A percentile compares a stretch with the other conserved stretches of the same genome.
These are phyloP conservation scores for Pterostichus niger DNA, from an alignment of 2,888 invertebrate species.

Conservation along the genomic window DNA sequence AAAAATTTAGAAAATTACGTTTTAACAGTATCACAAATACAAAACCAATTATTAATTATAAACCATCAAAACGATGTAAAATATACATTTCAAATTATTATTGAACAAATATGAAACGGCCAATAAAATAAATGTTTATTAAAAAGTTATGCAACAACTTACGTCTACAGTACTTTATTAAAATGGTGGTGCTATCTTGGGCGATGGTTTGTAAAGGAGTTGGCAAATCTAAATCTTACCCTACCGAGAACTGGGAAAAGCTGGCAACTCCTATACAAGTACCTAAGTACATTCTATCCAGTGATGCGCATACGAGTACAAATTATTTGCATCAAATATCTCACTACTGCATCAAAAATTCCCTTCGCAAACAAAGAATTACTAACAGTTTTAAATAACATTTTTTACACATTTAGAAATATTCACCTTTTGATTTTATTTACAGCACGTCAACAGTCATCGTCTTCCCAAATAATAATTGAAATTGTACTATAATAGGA, in stretches of 20 bases:
- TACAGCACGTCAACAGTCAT: too few species aligned
- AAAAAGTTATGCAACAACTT: constrained; percentile 53
- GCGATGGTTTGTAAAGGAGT: constrained; percentile 51
- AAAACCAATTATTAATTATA: constrained; percentile 15
- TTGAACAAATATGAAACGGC: constrained; percentile 13
- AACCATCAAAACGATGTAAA: constrained; percentile 35
- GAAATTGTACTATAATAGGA: too few species aligned
- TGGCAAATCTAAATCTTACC: constrained; percentile 42
- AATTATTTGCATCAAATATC: constrained; percentile 23
- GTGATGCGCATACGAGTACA: constrained; percentile 33
- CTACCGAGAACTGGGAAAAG: constrained; percentile 44
- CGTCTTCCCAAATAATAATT: too few species aligned
- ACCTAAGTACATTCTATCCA: constrained; percentile 38
- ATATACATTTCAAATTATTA: constrained; percentile 10
- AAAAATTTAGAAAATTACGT: constrained; percentile 24
- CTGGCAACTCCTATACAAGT: constrained; percentile 57
- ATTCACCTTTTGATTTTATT: too few species aligned
- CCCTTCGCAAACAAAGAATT: background rate
- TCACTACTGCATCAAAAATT: background rate
- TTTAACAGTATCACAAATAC: constrained; percentile 23
- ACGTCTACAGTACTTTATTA: constrained; percentile 49
- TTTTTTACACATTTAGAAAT: background rate
- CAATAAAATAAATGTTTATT: constrained; percentile 26
- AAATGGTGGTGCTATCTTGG: constrained; percentile 52
- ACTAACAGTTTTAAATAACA: background rate